Evolutionary conservation across 2,888 invertebrate species (phyloP), one percentile per base, ranked within the genome.

Genomic region (Polia nebulosa): DNA sequence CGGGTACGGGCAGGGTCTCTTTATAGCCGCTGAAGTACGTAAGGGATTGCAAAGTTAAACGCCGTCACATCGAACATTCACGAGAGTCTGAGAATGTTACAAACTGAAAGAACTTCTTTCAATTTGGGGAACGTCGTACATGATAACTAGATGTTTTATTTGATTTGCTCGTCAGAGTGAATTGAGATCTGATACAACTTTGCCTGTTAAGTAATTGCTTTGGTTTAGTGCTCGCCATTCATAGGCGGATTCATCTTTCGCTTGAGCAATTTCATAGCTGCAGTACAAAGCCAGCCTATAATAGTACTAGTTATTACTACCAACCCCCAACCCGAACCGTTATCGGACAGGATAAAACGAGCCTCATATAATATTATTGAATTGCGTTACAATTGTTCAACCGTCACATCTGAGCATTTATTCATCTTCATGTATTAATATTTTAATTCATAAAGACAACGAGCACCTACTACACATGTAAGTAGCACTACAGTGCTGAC

Each of bases 351-450:
- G 22, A 72, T 39, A 63, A 63, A 70, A 72, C 39, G 2, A 44
- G 34, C 4, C 29, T 32, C 36, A 20, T 53, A 47, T 17, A 72
- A 72, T 27, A 52, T 61, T 27, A 52, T 61, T 52, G 20, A 25
- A 72, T 53, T 45, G 25, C 36, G 2, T 32, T 72, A 44, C 17
- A 52, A 71, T 60, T 71, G 29, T 61, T 36, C 27, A 32, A 22
- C 34, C 25, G 20, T 34, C 34, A 34, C 29, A 44, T 29, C 27
- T 44, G 6, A 22, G 27, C 3, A 17, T 41, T 32, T 15, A 34
- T 56, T 27, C 25, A 41, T 25, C 45, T 32, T 39, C 32, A 25
- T 36, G 17, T 51, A 53, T 68, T 27, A 13, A 39, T 29, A n/a
- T 39, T 27, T 47, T 55, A 34, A 51, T 61, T 17, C 36, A 52